Base-by-base conservation (phyloP, 2,888 invertebrate genomes). In the Mythimna vitellina region DNA sequence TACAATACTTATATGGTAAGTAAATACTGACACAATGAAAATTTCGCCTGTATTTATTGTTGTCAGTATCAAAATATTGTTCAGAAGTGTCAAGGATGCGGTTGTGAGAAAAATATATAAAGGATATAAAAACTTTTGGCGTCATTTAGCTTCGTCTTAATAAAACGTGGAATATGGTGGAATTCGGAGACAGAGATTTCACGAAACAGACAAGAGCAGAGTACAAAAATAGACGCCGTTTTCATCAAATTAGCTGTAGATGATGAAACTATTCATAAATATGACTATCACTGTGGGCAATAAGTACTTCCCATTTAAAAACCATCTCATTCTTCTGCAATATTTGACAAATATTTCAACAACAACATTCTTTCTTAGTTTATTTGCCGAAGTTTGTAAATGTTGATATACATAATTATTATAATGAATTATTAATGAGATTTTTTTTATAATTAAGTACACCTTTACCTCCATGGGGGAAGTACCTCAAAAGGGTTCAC, bases 31-130 rank as follows among this genome's bases (percentile, higher is more conserved):
- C 79, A 83, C 81, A 83, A 81, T 82, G 82, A 84, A 87, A 87
- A 85, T 86, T 86, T 89, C 82, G 85, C 85, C 88, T 87, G 87
- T 83, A 65, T 80, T 81, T 83, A 80, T 87, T 83, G 82, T 85
- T 86, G 82, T 82, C 65, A 61, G 70, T 73, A 74, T 78, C 74
- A 77, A 83, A 82, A 85, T 83, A 85, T 82, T 80, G 74, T 67
- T 71, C 67, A 68, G 61, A 77, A 79, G 75, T 83, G 82, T 82
- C 86, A 88, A 88, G 88, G 88, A 67, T 86, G 49, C 60, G 67
- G 64, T 62, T 22, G 20, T 25, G 29, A 42, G 20, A 51, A 70
- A 60, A 57, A 67, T 46, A 53, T 42, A 56, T 49, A 58, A 60
- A 62, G 14, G 46, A 54, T 7, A 32, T 25, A 65, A 62, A 73